Base-by-base conservation (phyloP, 2,797 vertebrate genomes). In the Sebastes minor region DNA sequence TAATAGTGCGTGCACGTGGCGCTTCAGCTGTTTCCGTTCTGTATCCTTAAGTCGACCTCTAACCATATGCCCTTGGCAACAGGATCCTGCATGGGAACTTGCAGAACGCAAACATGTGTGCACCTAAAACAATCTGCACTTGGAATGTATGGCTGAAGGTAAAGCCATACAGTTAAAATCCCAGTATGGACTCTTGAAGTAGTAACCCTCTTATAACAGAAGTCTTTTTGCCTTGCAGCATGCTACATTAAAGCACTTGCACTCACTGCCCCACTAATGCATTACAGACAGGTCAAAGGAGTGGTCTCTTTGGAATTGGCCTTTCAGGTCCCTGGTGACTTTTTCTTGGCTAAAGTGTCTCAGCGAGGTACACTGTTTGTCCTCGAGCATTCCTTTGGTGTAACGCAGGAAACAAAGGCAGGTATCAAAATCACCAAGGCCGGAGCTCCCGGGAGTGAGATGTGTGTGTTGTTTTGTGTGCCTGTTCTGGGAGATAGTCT, bases 51-150 rank as follows among this genome's bases (percentile, higher is more conserved):
- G 46, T 62, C 49, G 66, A 90, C 88, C 80, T 86, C 72, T 77
- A 52, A 85, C 52, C 1, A 3, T 83, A 73, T 89, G 84, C 49
- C 90, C 90, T 92, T 94, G 87, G 84, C 55, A 75, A 25, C 84
- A 62, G 56, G 55, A 60, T 79, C 70, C 72, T 61, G 23, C 57
- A 12, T 63, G 46, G 3, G 59, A 56, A 78, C 72, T 42, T 52
- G 11, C 32, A 64, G 59, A 53, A 61, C 25, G 35, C 69, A 76
- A 70, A 72, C 67, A 27, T 71, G 65, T 87, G 71, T 85, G 30
- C 12, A 68, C 49, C 55, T 55, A 53, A 86, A 77, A 86, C 82
- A 79, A 49, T 5, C 74, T 57, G 18, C 42, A 9, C 52, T 70
- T 33, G 25, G 38, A 9, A 23, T 74, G 72, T 23, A 64, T 25